Conservation (phyloP, 2,113 vertebrate species). For the Neogobius melanostomus region DNA sequence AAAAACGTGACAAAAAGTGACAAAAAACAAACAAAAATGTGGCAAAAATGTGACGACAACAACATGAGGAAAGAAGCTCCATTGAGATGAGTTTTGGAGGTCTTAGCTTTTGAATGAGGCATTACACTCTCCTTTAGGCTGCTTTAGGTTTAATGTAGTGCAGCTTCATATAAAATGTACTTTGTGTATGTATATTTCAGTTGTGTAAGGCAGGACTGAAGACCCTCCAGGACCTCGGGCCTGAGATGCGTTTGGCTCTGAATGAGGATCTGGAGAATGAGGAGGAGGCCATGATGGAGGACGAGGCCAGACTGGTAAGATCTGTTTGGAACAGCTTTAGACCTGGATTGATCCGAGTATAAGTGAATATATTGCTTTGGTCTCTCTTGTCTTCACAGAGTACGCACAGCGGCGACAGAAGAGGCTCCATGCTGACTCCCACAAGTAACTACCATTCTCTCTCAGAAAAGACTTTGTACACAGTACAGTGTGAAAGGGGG, state of each 20-base stretch:
- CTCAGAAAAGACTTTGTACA: too few relatives aligned
- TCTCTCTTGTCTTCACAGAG: constrained; percentile 35
- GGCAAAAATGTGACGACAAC: too few relatives aligned
- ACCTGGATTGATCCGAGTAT: background rate
- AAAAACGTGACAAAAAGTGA: too few relatives aligned
- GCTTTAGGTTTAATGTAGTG: too few relatives aligned
- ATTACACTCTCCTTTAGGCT: too few relatives aligned
- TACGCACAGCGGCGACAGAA: constrained; percentile 43
- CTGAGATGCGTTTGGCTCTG: constrained; percentile 88
- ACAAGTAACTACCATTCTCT: constrained; percentile 42
- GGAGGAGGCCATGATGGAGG: constrained; percentile 67
- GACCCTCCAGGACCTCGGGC: constrained; percentile 88
- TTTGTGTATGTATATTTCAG: constrained; percentile 21
- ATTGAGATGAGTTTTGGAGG: too few relatives aligned
- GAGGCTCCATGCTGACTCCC: constrained; percentile 52
- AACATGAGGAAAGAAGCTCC: too few relatives aligned
- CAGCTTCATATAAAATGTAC: background rate
- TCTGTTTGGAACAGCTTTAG: constrained; percentile 29
- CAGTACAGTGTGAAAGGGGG: too few relatives aligned
- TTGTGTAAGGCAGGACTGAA: constrained; percentile 83
- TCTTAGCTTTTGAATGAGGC: too few relatives aligned
- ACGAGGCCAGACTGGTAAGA: constrained; percentile 46
- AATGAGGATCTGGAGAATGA: constrained; percentile 81
- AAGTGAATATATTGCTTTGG: background rate
- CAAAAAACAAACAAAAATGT: too few relatives aligned